Evolutionary conservation across 2,797 vertebrate species (phyloP).

Genomic region (Lutjanus argentimaculatus): DNA sequence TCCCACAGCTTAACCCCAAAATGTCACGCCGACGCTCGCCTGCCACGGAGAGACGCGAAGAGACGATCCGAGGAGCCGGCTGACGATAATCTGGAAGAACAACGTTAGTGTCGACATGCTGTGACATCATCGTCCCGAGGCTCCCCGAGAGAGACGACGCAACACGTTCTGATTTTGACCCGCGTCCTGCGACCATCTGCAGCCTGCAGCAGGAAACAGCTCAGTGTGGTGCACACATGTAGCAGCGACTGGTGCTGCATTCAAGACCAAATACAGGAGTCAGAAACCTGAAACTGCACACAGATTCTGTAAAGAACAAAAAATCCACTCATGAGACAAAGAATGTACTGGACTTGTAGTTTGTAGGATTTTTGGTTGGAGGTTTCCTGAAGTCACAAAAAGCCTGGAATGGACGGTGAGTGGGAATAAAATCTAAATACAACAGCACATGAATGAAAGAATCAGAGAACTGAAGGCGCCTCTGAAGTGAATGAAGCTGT

Average conservation of each 20-base stretch:
- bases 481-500: neutral
- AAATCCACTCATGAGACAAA: neutral
- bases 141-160: conserved; percentile 14
- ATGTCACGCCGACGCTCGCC: conserved; percentile 50
- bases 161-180: conserved; percentile 40
- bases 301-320: neutral
- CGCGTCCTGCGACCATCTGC: conserved; percentile 20
- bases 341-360: neutral
- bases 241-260: neutral
- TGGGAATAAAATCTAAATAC: no score
- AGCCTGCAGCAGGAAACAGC: conserved; percentile 30
- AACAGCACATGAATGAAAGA: neutral
- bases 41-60: conserved; percentile 21
- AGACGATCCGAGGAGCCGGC: conserved; percentile 38
- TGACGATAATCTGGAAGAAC: conserved; percentile 66
- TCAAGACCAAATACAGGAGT: neutral
- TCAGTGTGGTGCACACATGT: conserved; percentile 1
- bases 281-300: neutral
- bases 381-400: no score
- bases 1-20: conserved; percentile 72
- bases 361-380: no score
- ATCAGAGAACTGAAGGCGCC: neutral
- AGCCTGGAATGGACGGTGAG: no score
- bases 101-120: conserved; percentile 39
- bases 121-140: conserved; percentile 64